Evolutionary conservation across 2,888 invertebrate genomes (phyloP).

Genomic region (Drosophila pegasa): DNA sequence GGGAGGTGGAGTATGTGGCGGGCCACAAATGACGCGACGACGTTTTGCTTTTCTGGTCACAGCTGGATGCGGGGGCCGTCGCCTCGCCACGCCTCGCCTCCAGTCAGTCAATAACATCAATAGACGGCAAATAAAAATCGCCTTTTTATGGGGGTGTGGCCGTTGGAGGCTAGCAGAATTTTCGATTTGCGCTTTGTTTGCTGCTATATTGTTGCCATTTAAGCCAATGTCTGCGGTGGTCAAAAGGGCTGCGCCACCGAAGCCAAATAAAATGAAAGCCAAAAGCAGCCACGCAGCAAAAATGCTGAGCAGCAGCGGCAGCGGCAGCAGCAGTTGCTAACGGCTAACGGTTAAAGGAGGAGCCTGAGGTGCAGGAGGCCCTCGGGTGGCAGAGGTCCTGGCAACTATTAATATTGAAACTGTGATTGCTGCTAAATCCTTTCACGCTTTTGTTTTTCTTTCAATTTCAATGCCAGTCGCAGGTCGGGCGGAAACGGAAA

Average conservation of each 20-base stretch:
- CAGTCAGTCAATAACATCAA: constrained; percentile 75
- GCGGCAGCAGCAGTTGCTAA: background rate
- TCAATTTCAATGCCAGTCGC: constrained; percentile 66
- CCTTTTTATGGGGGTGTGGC: constrained; percentile 39
- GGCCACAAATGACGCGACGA: constrained; percentile 35
- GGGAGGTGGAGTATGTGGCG: background rate
- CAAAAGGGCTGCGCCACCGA: constrained; percentile 49
- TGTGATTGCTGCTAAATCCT: constrained; percentile 66
- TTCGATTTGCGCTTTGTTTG: constrained; percentile 69
- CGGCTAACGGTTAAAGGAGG: background rate
- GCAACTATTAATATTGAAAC: constrained; percentile 70
- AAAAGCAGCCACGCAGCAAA: constrained; percentile 76
- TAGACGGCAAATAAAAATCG: constrained; percentile 77
- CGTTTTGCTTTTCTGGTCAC: constrained; percentile 56
- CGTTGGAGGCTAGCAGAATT: constrained; percentile 38
- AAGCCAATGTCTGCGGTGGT: constrained; percentile 60
- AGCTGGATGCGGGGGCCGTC: constrained; percentile 53
- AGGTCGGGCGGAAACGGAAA: constrained; percentile 68
- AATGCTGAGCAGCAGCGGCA: constrained; percentile 47
- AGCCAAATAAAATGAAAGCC: constrained; percentile 63
- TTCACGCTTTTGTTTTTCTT: constrained; percentile 67
- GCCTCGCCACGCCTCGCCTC: constrained; percentile 5
- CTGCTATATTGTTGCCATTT: constrained; percentile 56
- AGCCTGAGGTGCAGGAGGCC: background rate
- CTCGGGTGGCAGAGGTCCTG: background rate